phyloP scores from a whole-genome alignment of 2,113 vertebrate genomes.

The Anolis sagrei region DNA sequence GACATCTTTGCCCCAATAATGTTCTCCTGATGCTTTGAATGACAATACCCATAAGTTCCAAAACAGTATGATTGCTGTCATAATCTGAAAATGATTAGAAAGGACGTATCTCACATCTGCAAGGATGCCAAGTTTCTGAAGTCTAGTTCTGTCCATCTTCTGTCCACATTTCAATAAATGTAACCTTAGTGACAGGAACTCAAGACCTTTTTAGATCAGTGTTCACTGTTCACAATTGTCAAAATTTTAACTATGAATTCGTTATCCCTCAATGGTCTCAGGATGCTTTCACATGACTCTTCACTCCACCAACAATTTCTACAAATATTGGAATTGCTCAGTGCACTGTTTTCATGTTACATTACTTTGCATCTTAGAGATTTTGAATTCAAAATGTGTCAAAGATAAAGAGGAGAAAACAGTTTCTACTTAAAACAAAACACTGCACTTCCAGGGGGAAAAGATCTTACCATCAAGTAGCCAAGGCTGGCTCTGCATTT shows the following conservation, averaged over 20 bases:
- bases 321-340: slow-evolving; percentile 9
- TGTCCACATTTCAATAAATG: neutral
- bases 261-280: neutral
- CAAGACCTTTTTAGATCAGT: neutral
- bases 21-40: neutral
- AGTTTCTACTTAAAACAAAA: neutral
- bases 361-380: rapidly evolving
- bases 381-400: too few relatives aligned
- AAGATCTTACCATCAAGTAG: slow-evolving; percentile 87
- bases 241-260: neutral
- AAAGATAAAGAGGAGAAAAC: rapidly evolving
- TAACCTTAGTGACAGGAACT: neutral
- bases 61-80: neutral
- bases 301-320: neutral
- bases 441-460: too few relatives aligned
- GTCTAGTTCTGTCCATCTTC: neutral
- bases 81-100: too few relatives aligned
- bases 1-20: neutral
- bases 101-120: neutral
- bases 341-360: neutral
- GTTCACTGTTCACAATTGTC: neutral
- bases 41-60: neutral
- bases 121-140: neutral
- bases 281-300: neutral
- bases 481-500: slow-evolving; percentile 85